Base-by-base conservation (phyloP, 2,797 vertebrate species). In the Gymnocypris eckloni region DNA sequence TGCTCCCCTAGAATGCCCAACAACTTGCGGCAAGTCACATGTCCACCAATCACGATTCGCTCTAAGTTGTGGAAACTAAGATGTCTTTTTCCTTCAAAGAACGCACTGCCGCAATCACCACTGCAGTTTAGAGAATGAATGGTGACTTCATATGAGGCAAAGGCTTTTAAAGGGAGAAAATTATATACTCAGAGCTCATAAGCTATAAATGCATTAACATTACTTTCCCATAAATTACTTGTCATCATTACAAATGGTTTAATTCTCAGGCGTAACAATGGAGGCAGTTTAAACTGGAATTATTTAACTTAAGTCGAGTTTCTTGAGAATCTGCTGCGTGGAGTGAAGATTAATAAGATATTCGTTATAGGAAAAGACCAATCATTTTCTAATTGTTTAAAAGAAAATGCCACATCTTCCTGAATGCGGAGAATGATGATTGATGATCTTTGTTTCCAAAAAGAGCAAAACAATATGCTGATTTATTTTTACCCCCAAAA, bases 211-310 rank as follows among this genome's bases (percentile, higher is more conserved):
- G 84, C 84, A 66, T 85, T 59, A 59, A 81, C 81, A 80, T 80
- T 72, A 73, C 77, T 73, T 81, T 72, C 54, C 69, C 84, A 73
- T 73, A 73, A 86, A 86, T 86, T 64, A 86, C 78, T 81, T 52
- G 64, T 52, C 84, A 73, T 80, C 84, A 81, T 73, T 81, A 80
- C 69, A 72, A 86, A 86, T 81, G 84, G 67, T 66, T 86, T 56
- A 15, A 71, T 56, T 86, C 84, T 69, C 69, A 15, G 28, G 83
- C 25, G 52, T 85, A 79, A 80, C 67, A 85, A 80, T 85, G 41
- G 67, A 80, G 6, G 69, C 84, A 25, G 56, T 85, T 85, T 64
- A 39, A 85, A 64, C 28, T 50, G 54, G 20, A 73, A 73, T 66
- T 25, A 20, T 59, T 39, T 50, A 66, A 72, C 43, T 76, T 20